These are phyloP conservation scores for Dallia pectoralis DNA, from an alignment of 2,797 vertebrate genomes.

Conservation along the genomic window DNA sequence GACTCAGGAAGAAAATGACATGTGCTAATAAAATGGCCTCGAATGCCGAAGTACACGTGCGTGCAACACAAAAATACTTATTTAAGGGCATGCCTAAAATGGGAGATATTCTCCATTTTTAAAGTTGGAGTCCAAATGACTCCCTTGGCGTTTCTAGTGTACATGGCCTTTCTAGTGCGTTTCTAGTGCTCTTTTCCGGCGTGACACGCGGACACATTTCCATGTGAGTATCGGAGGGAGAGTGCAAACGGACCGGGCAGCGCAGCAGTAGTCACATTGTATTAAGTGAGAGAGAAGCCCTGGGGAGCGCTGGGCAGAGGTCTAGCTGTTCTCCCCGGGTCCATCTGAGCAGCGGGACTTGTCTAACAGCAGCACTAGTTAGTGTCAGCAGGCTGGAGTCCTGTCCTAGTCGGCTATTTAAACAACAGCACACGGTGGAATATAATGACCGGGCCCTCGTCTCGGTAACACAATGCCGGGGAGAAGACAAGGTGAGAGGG, in stretches of 20 bases:
- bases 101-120: too few relatives aligned
- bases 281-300: constrained; percentile 61
- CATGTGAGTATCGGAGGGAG: constrained; percentile 26
- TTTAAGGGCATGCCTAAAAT: too few relatives aligned
- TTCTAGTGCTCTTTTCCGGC: background rate
- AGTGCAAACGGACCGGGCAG: constrained; percentile 40
- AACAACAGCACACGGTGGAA: constrained; percentile 50
- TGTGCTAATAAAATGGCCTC: too few relatives aligned
- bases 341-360: constrained; percentile 33
- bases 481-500: background rate
- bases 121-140: too few relatives aligned
- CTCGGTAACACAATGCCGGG: background rate
- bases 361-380: constrained; percentile 28
- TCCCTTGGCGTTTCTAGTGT: too few relatives aligned
- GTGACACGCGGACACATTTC: constrained; percentile 22
- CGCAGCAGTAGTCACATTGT: constrained; percentile 65
- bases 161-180: background rate
- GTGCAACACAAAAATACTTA: too few relatives aligned
- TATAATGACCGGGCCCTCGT: constrained; percentile 39
- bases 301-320: constrained; percentile 33
- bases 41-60: too few relatives aligned
- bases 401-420: constrained; percentile 41
- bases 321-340: constrained; percentile 29
- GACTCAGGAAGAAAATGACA: too few relatives aligned
- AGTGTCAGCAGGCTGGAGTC: constrained; percentile 22